phyloP scores from a whole-genome alignment of 2,113 vertebrate genomes.

The Vimba vimba region DNA sequence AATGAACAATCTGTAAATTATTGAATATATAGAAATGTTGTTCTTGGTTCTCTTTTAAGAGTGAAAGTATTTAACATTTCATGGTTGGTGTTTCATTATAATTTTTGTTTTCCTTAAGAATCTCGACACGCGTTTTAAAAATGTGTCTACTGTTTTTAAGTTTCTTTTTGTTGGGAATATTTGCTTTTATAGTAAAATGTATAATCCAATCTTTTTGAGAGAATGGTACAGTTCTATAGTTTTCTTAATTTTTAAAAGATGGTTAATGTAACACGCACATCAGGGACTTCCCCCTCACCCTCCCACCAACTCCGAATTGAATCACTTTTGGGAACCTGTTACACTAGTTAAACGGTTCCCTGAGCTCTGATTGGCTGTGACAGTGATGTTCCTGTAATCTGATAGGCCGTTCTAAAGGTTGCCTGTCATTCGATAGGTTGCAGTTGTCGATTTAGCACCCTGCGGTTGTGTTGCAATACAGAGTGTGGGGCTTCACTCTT shows the following conservation, averaged over 20 bases:
- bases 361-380: constrained; percentile 7
- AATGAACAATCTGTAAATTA: constrained; percentile 81
- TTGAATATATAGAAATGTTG: constrained; percentile 80
- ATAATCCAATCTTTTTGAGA: constrained; percentile 29
- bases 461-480: constrained; percentile 22
- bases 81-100: constrained; percentile 83
- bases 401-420: constrained; percentile 40
- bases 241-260: constrained; percentile 9
- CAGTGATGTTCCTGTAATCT: constrained; percentile 27
- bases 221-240: constrained; percentile 11
- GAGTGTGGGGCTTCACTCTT: constrained; percentile 3
- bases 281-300: neutral
- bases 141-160: constrained; percentile 80
- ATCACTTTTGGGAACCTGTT: constrained; percentile 12
- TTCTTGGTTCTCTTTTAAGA: constrained; percentile 77
- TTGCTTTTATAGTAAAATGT: constrained; percentile 28
- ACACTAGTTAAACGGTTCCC: neutral
- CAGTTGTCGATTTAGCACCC: constrained; percentile 40
- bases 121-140: constrained; percentile 80
- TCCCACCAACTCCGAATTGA: neutral
- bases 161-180: constrained; percentile 22
- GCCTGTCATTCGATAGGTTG: constrained; percentile 34
- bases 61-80: constrained; percentile 89
- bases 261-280: constrained; percentile 17
- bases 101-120: constrained; percentile 74